Evolutionary conservation across 1,140 invertebrate genomes (phyloP), one percentile per base, ranked within the genome.

Genomic region (Lucilia cuprina): DNA sequence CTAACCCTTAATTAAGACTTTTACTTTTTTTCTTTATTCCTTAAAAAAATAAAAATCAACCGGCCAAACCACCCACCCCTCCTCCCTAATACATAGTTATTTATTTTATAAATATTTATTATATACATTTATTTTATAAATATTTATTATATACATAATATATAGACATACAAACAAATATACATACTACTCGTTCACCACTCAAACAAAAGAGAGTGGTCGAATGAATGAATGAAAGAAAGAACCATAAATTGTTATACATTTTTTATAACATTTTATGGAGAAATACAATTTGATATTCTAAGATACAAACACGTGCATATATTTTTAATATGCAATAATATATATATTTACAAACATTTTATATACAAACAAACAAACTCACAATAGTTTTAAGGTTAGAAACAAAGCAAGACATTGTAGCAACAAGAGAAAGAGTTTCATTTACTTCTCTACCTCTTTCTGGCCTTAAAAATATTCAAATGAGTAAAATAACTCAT

Each of bases 151-250:
- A 60, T 60, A 60, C 2, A 60, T 0, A 60, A 70, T 83, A 87
- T 84, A 87, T 87, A 85, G 19, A 82, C 78, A 84, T 82, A 83
- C n/a, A 30, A 30, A 83, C n/a, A 30, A 30, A 30, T 30, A 30
- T 88, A 89, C 89, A 88, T 60, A n/a, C 55, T 78, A 41, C 7
- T 41, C 4, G 41, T 80, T 41, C 77, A 80, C 41, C 30, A 47
- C 35, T 41, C 21, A 80, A 49, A 8, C 49, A 80, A 80, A 41
- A 41, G 77, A 70, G 65, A 21, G 65, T 70, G n/a, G 65, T 70
- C 9, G 3, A 70, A 21, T 70, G n/a, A 70, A 55, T 30, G 25
- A 70, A 21, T 70, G n/a, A 70, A 55, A 2, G 25, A 30, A 30
- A 30, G 25, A 60, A 70, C 21, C n/a, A 25, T 21, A 21, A 70